Evolutionary conservation across 2,797 vertebrate genomes (phyloP).

Genomic region (Glyptemys insculpta): DNA sequence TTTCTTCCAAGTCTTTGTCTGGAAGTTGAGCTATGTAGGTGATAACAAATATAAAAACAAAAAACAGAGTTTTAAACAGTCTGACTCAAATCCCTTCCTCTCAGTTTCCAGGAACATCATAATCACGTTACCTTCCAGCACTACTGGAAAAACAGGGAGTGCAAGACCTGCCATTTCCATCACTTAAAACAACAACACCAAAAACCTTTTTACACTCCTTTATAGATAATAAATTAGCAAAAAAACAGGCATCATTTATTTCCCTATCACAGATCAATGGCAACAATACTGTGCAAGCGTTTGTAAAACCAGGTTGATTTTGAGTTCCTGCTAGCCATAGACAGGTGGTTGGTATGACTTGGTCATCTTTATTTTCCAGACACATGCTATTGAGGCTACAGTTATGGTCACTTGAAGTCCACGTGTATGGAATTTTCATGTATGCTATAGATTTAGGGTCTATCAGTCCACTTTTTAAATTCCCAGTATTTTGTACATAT

Average conservation of each 20-base stretch:
- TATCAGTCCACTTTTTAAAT: neutral
- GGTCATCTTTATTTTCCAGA: neutral
- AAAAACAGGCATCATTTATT: neutral
- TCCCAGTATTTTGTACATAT: neutral
- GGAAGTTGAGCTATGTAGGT: neutral
- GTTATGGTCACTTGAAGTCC: neutral
- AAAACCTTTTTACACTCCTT: rapidly evolving
- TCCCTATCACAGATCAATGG: neutral
- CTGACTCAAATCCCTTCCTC: neutral
- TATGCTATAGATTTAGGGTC: neutral
- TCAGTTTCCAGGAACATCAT: neutral
- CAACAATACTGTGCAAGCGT: neutral
- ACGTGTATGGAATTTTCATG: neutral
- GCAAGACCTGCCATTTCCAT: neutral
- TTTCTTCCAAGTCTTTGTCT: neutral
- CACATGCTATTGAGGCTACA: neutral
- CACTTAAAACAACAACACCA: neutral
- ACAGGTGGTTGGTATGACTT: neutral
- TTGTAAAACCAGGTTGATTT: neutral
- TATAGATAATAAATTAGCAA: neutral
- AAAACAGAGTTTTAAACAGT: neutral
- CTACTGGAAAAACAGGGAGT: neutral
- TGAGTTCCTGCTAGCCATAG: neutral
- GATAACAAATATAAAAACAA: neutral
- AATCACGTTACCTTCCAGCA: neutral